phyloP scores from a whole-genome alignment of 2,797 vertebrate species.

The Siniperca obscura region DNA sequence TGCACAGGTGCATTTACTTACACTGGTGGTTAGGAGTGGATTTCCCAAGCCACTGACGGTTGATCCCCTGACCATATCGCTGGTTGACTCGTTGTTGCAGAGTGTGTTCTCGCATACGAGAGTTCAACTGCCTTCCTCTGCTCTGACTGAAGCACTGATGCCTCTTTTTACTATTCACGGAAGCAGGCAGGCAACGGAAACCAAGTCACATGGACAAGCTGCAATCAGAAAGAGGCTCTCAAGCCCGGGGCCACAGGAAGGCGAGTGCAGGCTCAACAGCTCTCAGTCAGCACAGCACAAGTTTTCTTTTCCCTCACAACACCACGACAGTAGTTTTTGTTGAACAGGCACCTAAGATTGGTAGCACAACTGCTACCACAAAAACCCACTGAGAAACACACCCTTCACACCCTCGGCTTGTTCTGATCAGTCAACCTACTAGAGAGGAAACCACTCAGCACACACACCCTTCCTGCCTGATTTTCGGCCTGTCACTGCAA shows the following conservation, averaged over 20 bases:
- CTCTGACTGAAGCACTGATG: slow-evolving; percentile 52
- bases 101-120: slow-evolving; percentile 42
- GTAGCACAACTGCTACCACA: slow-evolving; percentile 67
- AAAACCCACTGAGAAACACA: slow-evolving; percentile 74
- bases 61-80: slow-evolving; percentile 80
- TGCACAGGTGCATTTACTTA: slow-evolving; percentile 71
- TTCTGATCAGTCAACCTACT: slow-evolving; percentile 77
- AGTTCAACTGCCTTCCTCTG: slow-evolving; percentile 53
- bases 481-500: slow-evolving; percentile 66
- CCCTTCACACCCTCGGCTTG: slow-evolving; percentile 74
- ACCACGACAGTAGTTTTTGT: not conserved
- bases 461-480: slow-evolving; percentile 86
- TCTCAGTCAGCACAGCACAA: slow-evolving; percentile 24
- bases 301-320: slow-evolving; percentile 4
- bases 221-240: slow-evolving; percentile 77
- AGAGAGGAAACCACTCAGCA: slow-evolving; percentile 84
- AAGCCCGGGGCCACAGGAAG: slow-evolving; percentile 69
- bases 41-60: slow-evolving; percentile 79
- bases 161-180: slow-evolving; percentile 81
- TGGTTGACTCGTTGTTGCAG: slow-evolving; percentile 62
- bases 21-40: slow-evolving; percentile 79
- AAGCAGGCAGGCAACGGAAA: slow-evolving; percentile 87
- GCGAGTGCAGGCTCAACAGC: slow-evolving; percentile 56
- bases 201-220: slow-evolving; percentile 86
- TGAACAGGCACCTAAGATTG: slow-evolving; percentile 22